phyloP scores from a whole-genome alignment of 2,113 vertebrate species.

The Malurus elegans region DNA sequence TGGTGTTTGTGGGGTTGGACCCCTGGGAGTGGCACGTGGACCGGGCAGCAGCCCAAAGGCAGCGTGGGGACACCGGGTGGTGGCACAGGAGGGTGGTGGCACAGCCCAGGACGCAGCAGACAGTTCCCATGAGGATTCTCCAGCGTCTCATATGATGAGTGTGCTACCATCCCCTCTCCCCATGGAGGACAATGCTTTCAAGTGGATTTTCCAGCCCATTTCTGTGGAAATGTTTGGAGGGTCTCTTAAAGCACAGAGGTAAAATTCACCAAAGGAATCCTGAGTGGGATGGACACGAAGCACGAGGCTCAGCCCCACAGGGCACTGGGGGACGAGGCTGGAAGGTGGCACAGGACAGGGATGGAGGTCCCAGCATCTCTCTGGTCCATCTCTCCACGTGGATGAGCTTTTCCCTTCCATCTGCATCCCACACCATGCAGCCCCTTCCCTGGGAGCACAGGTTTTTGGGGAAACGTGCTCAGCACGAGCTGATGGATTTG shows the following conservation, averaged over 20 bases:
- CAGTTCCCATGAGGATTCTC: neutral
- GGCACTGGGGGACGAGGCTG: fast-evolving
- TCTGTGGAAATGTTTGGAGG: neutral
- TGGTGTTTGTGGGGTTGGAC: fast-evolving
- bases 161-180: neutral
- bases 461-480: neutral
- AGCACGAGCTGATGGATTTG: neutral
- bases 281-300: neutral
- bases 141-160: fast-evolving
- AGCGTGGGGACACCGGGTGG: fast-evolving
- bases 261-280: neutral
- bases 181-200: fast-evolving
- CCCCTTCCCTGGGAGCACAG: neutral
- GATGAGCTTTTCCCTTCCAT: neutral
- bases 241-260: neutral
- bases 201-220: neutral
- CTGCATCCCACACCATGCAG: neutral
- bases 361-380: neutral
- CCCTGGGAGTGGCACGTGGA: fast-evolving
- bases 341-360: fast-evolving
- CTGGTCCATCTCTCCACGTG: neutral
- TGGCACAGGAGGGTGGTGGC: neutral
- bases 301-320: neutral
- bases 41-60: fast-evolving
- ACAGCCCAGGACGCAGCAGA: neutral